Conservation (phyloP, 2,888 invertebrate genomes). For the Augochlorella aurata region DNA sequence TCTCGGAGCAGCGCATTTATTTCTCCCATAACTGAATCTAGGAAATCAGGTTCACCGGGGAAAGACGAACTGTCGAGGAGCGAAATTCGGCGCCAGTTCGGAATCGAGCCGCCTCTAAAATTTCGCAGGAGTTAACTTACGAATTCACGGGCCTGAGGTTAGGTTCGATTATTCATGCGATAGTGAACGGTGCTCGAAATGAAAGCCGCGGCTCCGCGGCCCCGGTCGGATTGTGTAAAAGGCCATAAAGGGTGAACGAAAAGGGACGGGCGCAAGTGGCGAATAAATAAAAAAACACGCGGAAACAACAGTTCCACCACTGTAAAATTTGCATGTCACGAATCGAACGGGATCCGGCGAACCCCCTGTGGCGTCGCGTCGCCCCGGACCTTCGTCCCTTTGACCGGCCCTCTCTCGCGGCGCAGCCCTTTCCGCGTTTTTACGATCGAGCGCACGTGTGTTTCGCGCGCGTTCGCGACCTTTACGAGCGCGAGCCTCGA, state of each 20-base stretch:
- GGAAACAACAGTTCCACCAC: constrained; percentile 22
- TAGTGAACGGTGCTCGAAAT: not conserved
- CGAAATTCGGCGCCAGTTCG: too few relatives aligned
- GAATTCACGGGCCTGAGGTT: not conserved
- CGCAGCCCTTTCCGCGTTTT: constrained; percentile 22
- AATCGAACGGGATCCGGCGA: constrained; percentile 47
- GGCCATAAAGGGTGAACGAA: constrained; percentile 11
- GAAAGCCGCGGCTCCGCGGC: not conserved
- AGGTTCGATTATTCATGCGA: constrained; percentile 8
- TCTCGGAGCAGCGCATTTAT: too few relatives aligned
- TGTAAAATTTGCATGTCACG: constrained; percentile 63
- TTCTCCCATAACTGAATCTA: too few relatives aligned
- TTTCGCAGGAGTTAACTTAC: too few relatives aligned
- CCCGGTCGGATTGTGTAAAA: not conserved
- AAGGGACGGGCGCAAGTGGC: constrained; percentile 41
- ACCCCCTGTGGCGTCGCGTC: constrained; percentile 41
- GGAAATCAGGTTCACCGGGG: too few relatives aligned
- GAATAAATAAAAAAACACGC: constrained; percentile 38
- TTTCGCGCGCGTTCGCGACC: constrained; percentile 60
- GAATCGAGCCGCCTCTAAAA: too few relatives aligned
- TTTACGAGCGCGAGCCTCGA: constrained; percentile 55
- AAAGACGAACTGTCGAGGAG: too few relatives aligned
- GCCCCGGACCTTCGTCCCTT: constrained; percentile 25
- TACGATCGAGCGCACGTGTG: constrained; percentile 56
- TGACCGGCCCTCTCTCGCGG: constrained; percentile 10